Base-by-base conservation (phyloP, 1,140 invertebrate genomes). In the Drosophila busckii region DNA sequence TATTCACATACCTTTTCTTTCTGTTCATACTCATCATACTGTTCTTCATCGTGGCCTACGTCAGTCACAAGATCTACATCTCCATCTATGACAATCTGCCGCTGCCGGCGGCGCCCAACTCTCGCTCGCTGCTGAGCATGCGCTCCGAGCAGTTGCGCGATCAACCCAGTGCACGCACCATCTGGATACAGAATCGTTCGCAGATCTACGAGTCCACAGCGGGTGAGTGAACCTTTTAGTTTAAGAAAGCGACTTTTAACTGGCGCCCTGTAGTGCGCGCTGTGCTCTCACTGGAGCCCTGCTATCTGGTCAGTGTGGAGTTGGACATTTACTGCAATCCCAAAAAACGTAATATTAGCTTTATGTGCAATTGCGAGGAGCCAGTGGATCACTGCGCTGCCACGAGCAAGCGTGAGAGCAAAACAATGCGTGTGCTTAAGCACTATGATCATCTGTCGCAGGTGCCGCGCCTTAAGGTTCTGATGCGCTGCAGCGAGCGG, bases 41-140 rank as follows among this genome's bases (percentile, higher is more conserved):
- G 28, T 70, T 78, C 62, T 86, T 86, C 29, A 78, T 86, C 32
- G 82, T 86, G n/a, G 56, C 82, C 35, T 86, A 86, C 40, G 73
- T 86, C 37, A 80, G 65, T 19, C 84, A 86, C 35, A 86, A 83
- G 60, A 73, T 86, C 13, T 86, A 86, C 9, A 67, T 83, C 3
- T 75, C 69, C 29, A 60, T 86, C 12, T 86, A 83, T 35, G 84
- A 86, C 16, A 86, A 80, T 49, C 37, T 86, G 52, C 84, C 84
- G 5, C 25, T 86, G 53, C 49, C 78, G 10, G 53, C 20, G 0
- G 37, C 42, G 5, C 64, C 64, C 1, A 31, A 31, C 4, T 46
- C 15, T 4, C 26, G 13, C 15, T 56, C 17, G 1, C 13, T 55
- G 12, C 23, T 38, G 10, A 32, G 15, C 29, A 5, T 69, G 13